Base-by-base conservation (phyloP, 2,888 invertebrate genomes). In the Calliphora vomitoria region DNA sequence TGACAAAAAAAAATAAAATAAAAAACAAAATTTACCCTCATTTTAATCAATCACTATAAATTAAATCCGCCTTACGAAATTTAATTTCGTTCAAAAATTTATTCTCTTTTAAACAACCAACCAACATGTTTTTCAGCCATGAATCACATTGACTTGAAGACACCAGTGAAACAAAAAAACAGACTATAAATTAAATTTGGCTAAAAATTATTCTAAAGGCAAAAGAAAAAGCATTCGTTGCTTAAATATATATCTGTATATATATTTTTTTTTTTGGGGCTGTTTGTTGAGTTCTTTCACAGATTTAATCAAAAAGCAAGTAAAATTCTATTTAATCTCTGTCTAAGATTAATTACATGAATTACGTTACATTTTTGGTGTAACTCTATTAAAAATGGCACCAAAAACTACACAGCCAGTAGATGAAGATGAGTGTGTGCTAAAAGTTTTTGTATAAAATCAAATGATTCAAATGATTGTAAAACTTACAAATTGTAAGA, bases 301-400 rank as follows among this genome's bases (percentile, higher is more conserved):
- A 60, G 64, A 66, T 74, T 74, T 38, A 68, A 82, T 68, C 58
- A 58, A 18, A 82, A 68, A 64, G 75, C 74, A 74, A 66, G 38
- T 8, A 68, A 60, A 82, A 68, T 60, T 69, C 68, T 69, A 75
- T 69, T 75, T 60, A 69, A 69, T 75, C 60, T 75, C 58, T 15
- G n/a, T 69, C 41, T 47, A 41, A 76, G 68, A 82, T 82, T 82
- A 82, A 82, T 82, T 76, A 82, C 50, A 76, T 69, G 58, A 82
- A 75, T 82, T 50, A 60, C 13, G 60, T 69, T 41, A 41, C 58
- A 18, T 35, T 82, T 64, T 68, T 38, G 55, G 20, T 82, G 47
- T 18, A 68, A 68, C 58, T 82, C 82, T 50, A 75, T 75, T 50
- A n/a, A 60, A 68, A 75, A 50, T n/a, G 35, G 1, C 20, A 38